Conservation (phyloP, 1,140 invertebrate genomes). For the Meteorus sp. region DNA sequence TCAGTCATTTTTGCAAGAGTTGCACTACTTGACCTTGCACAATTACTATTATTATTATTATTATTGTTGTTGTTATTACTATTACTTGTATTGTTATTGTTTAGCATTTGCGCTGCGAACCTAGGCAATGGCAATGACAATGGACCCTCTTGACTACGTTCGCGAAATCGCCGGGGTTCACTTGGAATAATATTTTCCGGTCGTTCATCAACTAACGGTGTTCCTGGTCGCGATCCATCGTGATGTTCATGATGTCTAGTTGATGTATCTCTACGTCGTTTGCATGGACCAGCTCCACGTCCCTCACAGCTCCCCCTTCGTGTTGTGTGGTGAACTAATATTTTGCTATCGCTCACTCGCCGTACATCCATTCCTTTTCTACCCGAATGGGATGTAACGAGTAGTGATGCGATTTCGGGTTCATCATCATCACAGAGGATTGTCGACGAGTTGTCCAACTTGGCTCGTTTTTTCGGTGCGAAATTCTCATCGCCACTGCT, state of each 20-base stretch:
- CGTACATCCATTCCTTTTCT: slow-evolving; percentile 62
- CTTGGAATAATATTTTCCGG: slow-evolving; percentile 74
- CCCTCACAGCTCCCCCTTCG: slow-evolving; percentile 59
- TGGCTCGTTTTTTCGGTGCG: slow-evolving; percentile 67
- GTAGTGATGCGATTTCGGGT: slow-evolving; percentile 55
- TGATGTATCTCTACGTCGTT: slow-evolving; percentile 49
- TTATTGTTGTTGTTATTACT: slow-evolving; percentile 42
- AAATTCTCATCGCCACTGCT: slow-evolving; percentile 72
- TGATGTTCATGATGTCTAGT: slow-evolving; percentile 60
- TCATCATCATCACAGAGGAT: slow-evolving; percentile 58
- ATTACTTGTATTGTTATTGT: slow-evolving; percentile 46
- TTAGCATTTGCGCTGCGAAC: slow-evolving; percentile 77
- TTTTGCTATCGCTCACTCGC: slow-evolving; percentile 58
- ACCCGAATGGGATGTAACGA: slow-evolving; percentile 55
- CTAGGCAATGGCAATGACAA: slow-evolving; percentile 80
- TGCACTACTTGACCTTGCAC: slow-evolving; percentile 28
- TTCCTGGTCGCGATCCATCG: slow-evolving; percentile 76
- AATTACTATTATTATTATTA: slow-evolving; percentile 33
- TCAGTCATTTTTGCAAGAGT: slow-evolving; percentile 46
- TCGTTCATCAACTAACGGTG: slow-evolving; percentile 80
- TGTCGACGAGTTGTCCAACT: slow-evolving; percentile 60
- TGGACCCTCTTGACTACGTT: slow-evolving; percentile 67
- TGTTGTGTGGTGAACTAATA: slow-evolving; percentile 55
- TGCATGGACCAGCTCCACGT: slow-evolving; percentile 53
- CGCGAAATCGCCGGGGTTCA: slow-evolving; percentile 70